Percentiles rank a stretch among this genome's conserved stretches.
Conservation (phyloP, 2,797 vertebrate species). For the Sebastes goodei region DNA sequence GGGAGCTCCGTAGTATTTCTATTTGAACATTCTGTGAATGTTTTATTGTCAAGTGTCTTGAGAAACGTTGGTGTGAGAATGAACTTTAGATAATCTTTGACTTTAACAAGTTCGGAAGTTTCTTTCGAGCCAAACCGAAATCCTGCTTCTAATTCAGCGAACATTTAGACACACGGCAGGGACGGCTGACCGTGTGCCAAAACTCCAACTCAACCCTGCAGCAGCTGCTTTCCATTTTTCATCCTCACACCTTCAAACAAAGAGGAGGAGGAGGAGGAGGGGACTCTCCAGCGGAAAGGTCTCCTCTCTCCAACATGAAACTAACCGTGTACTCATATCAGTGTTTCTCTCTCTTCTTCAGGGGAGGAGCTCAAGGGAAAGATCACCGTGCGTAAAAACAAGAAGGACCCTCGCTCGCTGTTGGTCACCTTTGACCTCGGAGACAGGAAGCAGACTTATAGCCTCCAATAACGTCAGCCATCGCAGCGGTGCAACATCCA, state of each 20-base stretch:
- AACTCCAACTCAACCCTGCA: background rate
- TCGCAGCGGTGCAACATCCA: background rate
- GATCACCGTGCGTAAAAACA: constrained; percentile 89
- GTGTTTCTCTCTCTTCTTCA: constrained; percentile 51
- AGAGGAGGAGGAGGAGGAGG: no score
- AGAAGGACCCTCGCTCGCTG: constrained; percentile 93
- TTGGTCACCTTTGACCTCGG: constrained; percentile 85
- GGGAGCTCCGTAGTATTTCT: no score
- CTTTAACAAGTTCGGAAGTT: background rate
- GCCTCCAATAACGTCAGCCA: constrained; percentile 82
- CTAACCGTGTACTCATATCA: background rate
- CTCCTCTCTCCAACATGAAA: background rate
- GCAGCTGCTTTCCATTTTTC: background rate
- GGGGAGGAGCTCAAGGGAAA: constrained; percentile 88
- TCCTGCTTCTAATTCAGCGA: background rate
- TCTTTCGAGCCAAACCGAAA: background rate
- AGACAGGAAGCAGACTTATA: constrained; percentile 86
- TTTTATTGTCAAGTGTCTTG: background rate
- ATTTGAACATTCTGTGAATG: background rate
- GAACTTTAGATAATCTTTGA: background rate
- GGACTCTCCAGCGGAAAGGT: background rate
- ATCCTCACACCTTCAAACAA: background rate
- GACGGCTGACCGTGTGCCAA: background rate
- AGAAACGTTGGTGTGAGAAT: background rate
- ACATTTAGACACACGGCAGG: background rate